Percentiles rank a stretch among this genome's conserved stretches.
These are phyloP conservation scores for Tiliacea aurago DNA, from an alignment of 2,888 invertebrate species.

Conservation along the genomic window DNA sequence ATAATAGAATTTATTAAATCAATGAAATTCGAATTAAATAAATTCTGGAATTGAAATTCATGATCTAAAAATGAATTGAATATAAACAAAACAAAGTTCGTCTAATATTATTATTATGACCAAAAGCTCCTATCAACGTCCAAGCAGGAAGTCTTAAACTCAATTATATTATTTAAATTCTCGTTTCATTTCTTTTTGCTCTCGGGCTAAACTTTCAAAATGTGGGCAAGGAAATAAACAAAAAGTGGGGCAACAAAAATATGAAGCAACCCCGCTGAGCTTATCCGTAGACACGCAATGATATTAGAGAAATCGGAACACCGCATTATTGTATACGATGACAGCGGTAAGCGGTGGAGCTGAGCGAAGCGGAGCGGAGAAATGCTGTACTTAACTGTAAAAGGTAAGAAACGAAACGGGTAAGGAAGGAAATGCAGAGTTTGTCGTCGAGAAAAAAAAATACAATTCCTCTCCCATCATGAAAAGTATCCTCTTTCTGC, in stretches of 20 bases:
- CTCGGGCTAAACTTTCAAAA: conserved; percentile 58
- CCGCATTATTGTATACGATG: conserved; percentile 56
- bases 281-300: conserved; percentile 64
- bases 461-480: not conserved
- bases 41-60: conserved; percentile 19
- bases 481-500: not conserved
- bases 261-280: conserved; percentile 64
- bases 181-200: conserved; percentile 61
- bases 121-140: conserved; percentile 32
- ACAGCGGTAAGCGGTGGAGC: conserved; percentile 43
- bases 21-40: not conserved
- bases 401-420: not conserved
- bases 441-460: conserved; percentile 5
- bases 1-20: no score
- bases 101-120: conserved; percentile 43
- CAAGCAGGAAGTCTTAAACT: conserved; percentile 62
- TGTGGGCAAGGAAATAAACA: conserved; percentile 66
- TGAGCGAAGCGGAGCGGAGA: conserved; percentile 33
- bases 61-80: conserved; percentile 8
- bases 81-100: conserved; percentile 27
- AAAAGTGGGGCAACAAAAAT: conserved; percentile 67
- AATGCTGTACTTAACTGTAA: conserved; percentile 11
- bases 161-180: conserved; percentile 66
- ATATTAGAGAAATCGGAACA: conserved; percentile 70
- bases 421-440: conserved; percentile 29